Conservation (phyloP, 2,113 vertebrate species). For the Helogale parvula region DNA sequence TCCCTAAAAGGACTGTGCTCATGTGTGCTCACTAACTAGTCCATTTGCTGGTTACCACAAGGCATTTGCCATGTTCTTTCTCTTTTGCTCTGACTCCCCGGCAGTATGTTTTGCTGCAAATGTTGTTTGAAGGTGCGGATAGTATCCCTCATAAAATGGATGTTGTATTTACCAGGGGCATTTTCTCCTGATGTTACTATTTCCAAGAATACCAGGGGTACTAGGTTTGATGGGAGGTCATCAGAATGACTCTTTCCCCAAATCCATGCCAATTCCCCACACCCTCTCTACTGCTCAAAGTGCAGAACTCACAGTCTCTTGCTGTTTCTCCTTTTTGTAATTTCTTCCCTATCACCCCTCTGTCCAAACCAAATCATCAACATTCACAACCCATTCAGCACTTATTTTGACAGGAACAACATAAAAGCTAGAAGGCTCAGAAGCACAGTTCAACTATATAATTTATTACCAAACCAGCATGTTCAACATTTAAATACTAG, state of each 20-base stretch:
- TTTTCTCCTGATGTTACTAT: neutral
- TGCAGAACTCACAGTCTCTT: neutral
- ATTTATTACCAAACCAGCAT: conserved; percentile 22
- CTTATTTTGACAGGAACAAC: neutral
- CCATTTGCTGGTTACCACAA: neutral
- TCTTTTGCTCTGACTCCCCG: neutral
- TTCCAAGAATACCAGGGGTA: neutral
- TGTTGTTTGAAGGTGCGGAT: neutral
- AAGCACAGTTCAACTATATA: neutral
- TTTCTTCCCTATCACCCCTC: neutral
- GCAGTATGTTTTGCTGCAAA: neutral
- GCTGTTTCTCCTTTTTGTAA: neutral
- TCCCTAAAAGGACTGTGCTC: neutral
- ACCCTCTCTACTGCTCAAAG: neutral
- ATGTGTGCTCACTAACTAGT: neutral
- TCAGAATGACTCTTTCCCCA: neutral
- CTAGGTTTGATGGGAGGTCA: neutral
- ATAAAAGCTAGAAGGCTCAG: conserved; percentile 4
- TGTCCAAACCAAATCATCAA: neutral
- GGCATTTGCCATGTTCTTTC: neutral
- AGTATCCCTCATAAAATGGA: neutral
- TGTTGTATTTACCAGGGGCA: neutral
- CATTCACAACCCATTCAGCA: neutral
- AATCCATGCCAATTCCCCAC: neutral
- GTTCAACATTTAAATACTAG: neutral